A percentile compares a stretch with the other conserved stretches of the same genome.
These are phyloP conservation scores for Tragopan temminckii DNA, from an alignment of 2,797 vertebrate genomes.

Conservation along the genomic window DNA sequence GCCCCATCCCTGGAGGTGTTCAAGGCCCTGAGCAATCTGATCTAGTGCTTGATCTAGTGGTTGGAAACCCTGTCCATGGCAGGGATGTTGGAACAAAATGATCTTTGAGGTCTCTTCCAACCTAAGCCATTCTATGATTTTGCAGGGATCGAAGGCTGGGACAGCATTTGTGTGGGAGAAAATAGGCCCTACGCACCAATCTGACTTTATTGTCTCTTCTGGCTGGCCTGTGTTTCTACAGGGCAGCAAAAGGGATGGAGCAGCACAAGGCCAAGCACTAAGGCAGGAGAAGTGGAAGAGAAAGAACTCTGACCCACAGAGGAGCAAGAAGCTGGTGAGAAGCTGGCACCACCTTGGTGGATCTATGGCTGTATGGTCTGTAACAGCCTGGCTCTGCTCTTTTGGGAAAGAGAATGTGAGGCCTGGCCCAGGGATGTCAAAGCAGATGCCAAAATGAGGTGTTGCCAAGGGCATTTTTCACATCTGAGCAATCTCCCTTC, in stretches of 20 bases:
- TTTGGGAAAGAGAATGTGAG: background rate
- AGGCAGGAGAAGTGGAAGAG: background rate
- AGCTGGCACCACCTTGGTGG: background rate
- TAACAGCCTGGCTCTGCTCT: background rate
- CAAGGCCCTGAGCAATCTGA: too few relatives aligned
- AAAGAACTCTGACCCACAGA: background rate
- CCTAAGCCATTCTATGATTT: too few relatives aligned
- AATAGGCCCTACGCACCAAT: background rate
- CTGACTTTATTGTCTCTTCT: background rate
- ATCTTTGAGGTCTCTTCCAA: too few relatives aligned
- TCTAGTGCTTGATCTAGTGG: too few relatives aligned
- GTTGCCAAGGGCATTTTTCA: background rate
- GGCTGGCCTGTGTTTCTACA: background rate
- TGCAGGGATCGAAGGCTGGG: too few relatives aligned
- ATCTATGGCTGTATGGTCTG: rapidly evolving
- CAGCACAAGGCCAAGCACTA: background rate
- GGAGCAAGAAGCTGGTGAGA: background rate
- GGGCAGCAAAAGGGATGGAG: background rate
- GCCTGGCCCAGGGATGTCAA: background rate
- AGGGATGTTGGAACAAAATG: too few relatives aligned
- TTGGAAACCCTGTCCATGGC: too few relatives aligned
- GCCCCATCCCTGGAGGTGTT: too few relatives aligned
- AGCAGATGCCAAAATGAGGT: background rate
- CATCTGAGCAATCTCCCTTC: background rate
- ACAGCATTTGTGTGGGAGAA: background rate